Evolutionary conservation across 2,113 vertebrate species (phyloP).

Genomic region (Myrmophylax atrothorax): DNA sequence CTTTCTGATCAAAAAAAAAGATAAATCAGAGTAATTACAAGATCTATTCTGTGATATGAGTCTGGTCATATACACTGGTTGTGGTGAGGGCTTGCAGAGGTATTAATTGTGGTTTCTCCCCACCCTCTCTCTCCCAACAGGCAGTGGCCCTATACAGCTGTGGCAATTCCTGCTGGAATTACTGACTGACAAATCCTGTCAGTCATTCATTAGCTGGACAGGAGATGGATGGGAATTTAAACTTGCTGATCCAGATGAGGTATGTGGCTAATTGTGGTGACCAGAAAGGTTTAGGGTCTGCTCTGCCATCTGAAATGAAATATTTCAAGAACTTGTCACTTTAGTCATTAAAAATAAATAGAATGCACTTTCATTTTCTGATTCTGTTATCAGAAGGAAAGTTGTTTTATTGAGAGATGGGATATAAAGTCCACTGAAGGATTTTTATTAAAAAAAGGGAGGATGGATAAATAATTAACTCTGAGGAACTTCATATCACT

Average conservation of each 20-base stretch:
- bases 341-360: neutral
- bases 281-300: neutral
- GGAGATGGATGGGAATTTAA: slow-evolving; percentile 93
- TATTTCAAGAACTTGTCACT: neutral
- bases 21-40: neutral
- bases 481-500: neutral
- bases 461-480: neutral
- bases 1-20: neutral
- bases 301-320: neutral
- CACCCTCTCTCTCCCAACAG: slow-evolving; percentile 53
- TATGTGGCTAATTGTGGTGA: slow-evolving; percentile 34
- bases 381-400: neutral
- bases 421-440: neutral
- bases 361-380: neutral
- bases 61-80: neutral
- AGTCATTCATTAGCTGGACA: slow-evolving; percentile 89
- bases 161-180: slow-evolving; percentile 92
- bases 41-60: neutral
- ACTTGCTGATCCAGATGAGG: slow-evolving; percentile 89
- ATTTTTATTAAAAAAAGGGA: neutral
- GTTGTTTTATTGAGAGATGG: neutral
- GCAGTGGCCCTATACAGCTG: slow-evolving; percentile 89
- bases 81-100: neutral
- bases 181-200: slow-evolving; percentile 87
- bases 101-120: neutral